Conservation (phyloP, 53 echinoderm and acorn worm species). For the Hippasteria phrygiana region DNA sequence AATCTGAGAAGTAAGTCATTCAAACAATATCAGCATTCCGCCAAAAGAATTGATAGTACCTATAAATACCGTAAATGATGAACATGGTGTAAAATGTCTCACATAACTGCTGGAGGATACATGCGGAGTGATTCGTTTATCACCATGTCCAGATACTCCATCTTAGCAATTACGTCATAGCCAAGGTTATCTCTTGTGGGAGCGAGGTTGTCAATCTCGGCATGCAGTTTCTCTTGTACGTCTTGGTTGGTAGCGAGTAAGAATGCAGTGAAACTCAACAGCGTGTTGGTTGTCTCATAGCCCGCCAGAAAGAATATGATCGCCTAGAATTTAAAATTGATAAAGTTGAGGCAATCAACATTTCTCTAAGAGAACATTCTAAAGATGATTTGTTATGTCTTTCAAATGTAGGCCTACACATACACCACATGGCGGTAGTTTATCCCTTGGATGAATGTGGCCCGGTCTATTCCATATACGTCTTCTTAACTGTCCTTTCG, state of each 20-base stretch:
- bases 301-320: conserved; percentile 80
- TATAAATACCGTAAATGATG: no score
- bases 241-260: conserved; percentile 74
- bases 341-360: no score
- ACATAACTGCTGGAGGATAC: conserved; percentile 78
- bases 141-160: conserved; percentile 80
- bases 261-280: conserved; percentile 70
- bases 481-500: no score
- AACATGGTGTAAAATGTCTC: conserved; percentile 10
- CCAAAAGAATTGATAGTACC: no score
- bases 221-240: conserved; percentile 76
- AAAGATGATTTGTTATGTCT: no score
- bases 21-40: not conserved
- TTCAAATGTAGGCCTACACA: no score
- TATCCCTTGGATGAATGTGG: no score
- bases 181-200: conserved; percentile 69
- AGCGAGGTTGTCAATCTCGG: conserved; percentile 73
- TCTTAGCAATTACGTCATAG: conserved; percentile 71
- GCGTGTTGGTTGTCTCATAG: conserved; percentile 76
- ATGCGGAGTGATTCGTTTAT: conserved; percentile 76
- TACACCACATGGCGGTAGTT: no score
- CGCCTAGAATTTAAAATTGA: conserved; percentile 68
- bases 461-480: no score
- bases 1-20: conserved; percentile 20
- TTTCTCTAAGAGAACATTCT: no score